A percentile compares a stretch with the other conserved stretches of the same genome.
Conservation (phyloP, 2,888 invertebrate species). For the Yponomeuta plumbellus region DNA sequence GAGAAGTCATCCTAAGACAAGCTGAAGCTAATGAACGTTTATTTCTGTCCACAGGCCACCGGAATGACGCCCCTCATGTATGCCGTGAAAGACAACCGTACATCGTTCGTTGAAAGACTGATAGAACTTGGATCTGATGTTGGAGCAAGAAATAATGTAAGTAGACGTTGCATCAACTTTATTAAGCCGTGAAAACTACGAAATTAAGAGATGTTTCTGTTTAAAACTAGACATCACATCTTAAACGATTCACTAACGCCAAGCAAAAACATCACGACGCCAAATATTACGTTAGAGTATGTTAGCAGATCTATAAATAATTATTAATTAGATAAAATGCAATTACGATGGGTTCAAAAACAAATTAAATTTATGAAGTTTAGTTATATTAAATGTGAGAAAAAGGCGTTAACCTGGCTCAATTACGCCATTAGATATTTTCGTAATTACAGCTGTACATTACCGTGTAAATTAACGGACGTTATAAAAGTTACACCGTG, state of each 20-base stretch:
- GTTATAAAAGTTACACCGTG: background rate
- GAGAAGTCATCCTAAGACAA: background rate
- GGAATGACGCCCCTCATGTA: slow-evolving; percentile 98
- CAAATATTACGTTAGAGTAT: too few species aligned
- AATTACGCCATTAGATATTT: background rate
- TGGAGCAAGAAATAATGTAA: slow-evolving; percentile 93
- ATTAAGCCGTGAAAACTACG: background rate
- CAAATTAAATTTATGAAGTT: too few species aligned
- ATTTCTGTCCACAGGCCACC: slow-evolving; percentile 80
- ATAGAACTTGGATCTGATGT: slow-evolving; percentile 95
- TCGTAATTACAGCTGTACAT: background rate
- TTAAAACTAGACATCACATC: too few species aligned
- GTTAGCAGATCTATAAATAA: too few species aligned
- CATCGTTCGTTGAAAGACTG: slow-evolving; percentile 92
- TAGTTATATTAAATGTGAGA: too few species aligned
- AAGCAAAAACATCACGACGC: too few species aligned
- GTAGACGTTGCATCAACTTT: slow-evolving; percentile 39
- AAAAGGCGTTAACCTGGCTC: too few species aligned
- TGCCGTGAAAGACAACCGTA: slow-evolving; percentile 96
- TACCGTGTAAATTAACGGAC: background rate
- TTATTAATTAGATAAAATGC: too few species aligned
- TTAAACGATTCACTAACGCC: too few species aligned
- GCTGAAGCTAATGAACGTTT: slow-evolving; percentile 2
- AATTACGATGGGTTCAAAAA: too few species aligned
- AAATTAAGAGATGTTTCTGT: too few species aligned